Percentiles rank a stretch among this genome's conserved stretches.
These are phyloP conservation scores for Eristalinus sepulchralis DNA, from an alignment of 2,888 invertebrate genomes.

Conservation along the genomic window DNA sequence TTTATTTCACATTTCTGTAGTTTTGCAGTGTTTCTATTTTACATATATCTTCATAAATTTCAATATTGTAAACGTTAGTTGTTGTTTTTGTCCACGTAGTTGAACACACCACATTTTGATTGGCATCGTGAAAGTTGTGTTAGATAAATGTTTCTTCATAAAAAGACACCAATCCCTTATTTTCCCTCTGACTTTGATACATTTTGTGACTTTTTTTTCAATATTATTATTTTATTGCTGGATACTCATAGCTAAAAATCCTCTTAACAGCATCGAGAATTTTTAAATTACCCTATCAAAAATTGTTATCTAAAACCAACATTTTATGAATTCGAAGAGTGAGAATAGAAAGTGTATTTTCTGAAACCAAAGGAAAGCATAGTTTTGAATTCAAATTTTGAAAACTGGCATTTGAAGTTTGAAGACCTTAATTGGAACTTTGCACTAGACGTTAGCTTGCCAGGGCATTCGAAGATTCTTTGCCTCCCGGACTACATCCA, in stretches of 20 bases:
- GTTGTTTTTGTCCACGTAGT: background rate
- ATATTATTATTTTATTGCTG: background rate
- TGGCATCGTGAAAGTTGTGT: background rate
- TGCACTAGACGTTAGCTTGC: no score
- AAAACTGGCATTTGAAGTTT: no score
- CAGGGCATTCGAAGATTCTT: no score
- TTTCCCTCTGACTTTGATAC: background rate
- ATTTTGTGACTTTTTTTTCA: background rate
- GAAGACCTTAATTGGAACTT: no score
- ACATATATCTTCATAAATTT: conserved; percentile 1
- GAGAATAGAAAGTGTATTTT: no score
- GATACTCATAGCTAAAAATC: background rate
- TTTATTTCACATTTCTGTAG: conserved; percentile 41
- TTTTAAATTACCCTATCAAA: no score
- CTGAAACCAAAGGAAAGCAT: no score
- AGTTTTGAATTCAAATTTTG: no score
- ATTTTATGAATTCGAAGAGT: no score
- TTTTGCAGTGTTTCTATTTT: conserved; percentile 42
- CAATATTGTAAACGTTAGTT: background rate
- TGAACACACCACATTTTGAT: background rate
- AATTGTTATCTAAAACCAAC: no score
- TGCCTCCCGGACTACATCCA: no score
- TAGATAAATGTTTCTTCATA: background rate
- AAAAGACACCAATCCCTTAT: background rate
- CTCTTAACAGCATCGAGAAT: no score